A percentile compares a stretch with the other conserved stretches of the same genome.
These are phyloP conservation scores for Natator depressus DNA, from an alignment of 2,113 vertebrate species.

Conservation along the genomic window DNA sequence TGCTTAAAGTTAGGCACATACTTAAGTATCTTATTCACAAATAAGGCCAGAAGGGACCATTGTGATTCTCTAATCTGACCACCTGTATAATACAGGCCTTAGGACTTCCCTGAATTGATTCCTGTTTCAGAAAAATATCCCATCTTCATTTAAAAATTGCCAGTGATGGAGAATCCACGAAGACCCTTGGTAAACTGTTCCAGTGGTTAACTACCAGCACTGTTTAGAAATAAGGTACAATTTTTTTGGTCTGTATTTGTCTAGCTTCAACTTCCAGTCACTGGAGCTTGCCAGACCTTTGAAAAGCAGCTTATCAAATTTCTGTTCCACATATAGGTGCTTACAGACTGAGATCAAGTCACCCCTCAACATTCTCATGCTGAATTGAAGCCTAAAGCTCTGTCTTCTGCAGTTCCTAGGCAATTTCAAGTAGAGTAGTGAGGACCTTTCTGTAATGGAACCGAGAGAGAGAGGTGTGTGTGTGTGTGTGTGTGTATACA, in stretches of 20 bases:
- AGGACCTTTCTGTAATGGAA: too few relatives aligned
- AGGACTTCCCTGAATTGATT: background rate
- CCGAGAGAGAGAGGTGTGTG: too few relatives aligned
- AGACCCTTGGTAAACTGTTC: background rate
- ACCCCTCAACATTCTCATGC: background rate
- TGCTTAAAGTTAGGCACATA: background rate
- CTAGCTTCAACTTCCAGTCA: background rate
- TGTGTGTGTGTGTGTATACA: too few relatives aligned
- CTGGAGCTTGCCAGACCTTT: background rate
- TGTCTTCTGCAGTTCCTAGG: background rate
- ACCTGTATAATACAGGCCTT: background rate
- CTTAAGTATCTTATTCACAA: background rate
- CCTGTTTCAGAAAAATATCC: background rate
- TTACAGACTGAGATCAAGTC: background rate
- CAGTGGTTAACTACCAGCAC: background rate
- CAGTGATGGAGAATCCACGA: background rate
- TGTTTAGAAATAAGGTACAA: background rate
- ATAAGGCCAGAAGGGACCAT: background rate
- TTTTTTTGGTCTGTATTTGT: background rate
- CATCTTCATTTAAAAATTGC: background rate
- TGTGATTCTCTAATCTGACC: background rate
- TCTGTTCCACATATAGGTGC: background rate
- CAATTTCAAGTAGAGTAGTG: background rate
- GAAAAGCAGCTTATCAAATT: background rate
- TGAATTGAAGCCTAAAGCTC: background rate